Evolutionary conservation across 2,888 invertebrate species (phyloP), one percentile per base, ranked within the genome.

Genomic region (Deilephila porcellus): DNA sequence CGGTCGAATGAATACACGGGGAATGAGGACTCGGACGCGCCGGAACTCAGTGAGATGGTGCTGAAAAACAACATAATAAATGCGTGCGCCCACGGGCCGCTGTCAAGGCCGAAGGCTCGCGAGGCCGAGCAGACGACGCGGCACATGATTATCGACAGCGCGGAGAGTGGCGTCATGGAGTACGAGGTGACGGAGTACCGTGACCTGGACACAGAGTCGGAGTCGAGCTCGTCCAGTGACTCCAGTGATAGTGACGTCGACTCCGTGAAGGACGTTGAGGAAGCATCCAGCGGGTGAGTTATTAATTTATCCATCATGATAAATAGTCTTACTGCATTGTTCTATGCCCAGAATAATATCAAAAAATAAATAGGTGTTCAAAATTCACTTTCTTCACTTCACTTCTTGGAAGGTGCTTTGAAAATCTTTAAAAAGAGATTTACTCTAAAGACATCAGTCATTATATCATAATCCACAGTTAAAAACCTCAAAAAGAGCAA

Each of bases 21-120:
- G 60, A 89, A 92, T 76, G 91, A 67, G 45, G 67, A 93, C 78
- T 92, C 91, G 4, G 94, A 94, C 75, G 86, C 90, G 4, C 84
- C 88, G 52, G 93, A 93, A 79, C 84, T 93, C 37, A 94, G 92
- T 87, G 93, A 93, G 77, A 94, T 95, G 94, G 94, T 95, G 75
- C 84, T 94, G 75, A 94, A 94, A 79, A 94, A 95, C 86, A 95
- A 94, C 77, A 93, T 94, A 72, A 94, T 95, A 79, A 95, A 95
- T 78, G 94, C 95, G 59, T 94, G 94, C 79, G 93, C 93, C 76
- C 95, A 95, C 81, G 94, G 94, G 5, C 94, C 95, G 5, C 76
- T 93, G 79, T 88, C 90, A 73, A 82, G 88, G 74, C 81, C 87
- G 71, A 84, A 79, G 67, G 82, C 75, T 45, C 79, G 82, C 70